These are phyloP conservation scores for Itoplectis maculator DNA, from an alignment of 2,888 invertebrate species.

Conservation along the genomic window DNA sequence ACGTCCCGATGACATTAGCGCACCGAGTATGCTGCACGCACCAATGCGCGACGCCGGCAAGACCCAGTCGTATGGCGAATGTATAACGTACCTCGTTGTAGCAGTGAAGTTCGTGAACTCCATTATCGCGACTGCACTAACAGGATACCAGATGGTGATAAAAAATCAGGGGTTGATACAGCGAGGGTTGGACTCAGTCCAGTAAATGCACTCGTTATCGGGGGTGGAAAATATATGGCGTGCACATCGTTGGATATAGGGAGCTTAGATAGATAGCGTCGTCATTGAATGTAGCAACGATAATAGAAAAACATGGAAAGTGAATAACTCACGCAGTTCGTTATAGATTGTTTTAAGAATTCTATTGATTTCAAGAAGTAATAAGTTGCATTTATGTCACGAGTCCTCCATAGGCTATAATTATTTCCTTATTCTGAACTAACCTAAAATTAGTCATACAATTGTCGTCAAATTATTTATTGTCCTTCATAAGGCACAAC, in stretches of 20 bases:
- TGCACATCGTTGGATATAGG: not conserved
- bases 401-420: too few relatives aligned
- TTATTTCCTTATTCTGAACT: too few relatives aligned
- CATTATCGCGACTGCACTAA: not conserved
- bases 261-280: not conserved
- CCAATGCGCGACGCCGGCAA: not conserved
- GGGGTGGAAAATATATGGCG: not conserved
- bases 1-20: conserved; percentile 7
- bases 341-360: too few relatives aligned
- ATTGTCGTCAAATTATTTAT: too few relatives aligned
- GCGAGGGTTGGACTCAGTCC: not conserved
- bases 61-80: too few relatives aligned
- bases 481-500: too few relatives aligned
- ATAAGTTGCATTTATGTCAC: too few relatives aligned
- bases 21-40: not conserved
- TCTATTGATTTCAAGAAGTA: too few relatives aligned
- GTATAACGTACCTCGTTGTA: not conserved
- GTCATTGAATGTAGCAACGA: too few relatives aligned
- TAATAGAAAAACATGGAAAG: too few relatives aligned
- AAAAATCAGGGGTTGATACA: conserved; percentile 22
- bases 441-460: too few relatives aligned
- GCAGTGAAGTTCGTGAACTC: not conserved
- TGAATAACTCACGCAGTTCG: too few relatives aligned
- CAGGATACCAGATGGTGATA: conserved; percentile 9
- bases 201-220: conserved; percentile 1